Conservation (phyloP, 2,888 invertebrate species). For the Apotomis betuletana region DNA sequence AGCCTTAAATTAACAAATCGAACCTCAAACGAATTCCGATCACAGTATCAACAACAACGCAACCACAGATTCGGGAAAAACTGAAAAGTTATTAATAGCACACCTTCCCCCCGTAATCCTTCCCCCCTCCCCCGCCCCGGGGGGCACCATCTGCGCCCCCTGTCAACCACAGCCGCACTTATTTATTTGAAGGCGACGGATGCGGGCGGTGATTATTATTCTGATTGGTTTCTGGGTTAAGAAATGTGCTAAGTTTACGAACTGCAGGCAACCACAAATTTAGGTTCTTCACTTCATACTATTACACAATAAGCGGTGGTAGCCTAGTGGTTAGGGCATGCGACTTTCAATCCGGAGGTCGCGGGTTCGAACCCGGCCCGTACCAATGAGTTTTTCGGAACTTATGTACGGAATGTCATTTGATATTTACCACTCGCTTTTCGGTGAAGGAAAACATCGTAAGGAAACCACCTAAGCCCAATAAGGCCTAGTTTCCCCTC, state of each 20-base stretch:
- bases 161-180: conserved; percentile 74
- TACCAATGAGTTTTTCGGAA: too few species aligned
- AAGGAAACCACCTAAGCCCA: too few species aligned
- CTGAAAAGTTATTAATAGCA: conserved; percentile 16
- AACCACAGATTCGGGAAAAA: conserved; percentile 9
- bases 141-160: conserved; percentile 66
- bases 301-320: too few species aligned
- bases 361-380: too few species aligned
- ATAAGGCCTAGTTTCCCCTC: too few species aligned
- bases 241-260: neutral
- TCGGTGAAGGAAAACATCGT: too few species aligned
- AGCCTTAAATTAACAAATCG: neutral
- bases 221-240: conserved; percentile 21
- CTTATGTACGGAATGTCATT: too few species aligned
- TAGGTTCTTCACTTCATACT: too few species aligned
- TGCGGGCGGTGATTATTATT: conserved; percentile 28
- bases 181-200: conserved; percentile 62
- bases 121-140: conserved; percentile 33
- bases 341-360: too few species aligned
- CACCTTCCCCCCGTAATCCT: conserved; percentile 18
- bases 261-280: too few species aligned
- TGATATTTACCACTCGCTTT: too few species aligned
- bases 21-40: neutral
- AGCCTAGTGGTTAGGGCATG: too few species aligned
- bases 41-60: neutral